Evolutionary conservation across 2,797 vertebrate species (phyloP).

Genomic region (Gobionotothen gibberifrons): DNA sequence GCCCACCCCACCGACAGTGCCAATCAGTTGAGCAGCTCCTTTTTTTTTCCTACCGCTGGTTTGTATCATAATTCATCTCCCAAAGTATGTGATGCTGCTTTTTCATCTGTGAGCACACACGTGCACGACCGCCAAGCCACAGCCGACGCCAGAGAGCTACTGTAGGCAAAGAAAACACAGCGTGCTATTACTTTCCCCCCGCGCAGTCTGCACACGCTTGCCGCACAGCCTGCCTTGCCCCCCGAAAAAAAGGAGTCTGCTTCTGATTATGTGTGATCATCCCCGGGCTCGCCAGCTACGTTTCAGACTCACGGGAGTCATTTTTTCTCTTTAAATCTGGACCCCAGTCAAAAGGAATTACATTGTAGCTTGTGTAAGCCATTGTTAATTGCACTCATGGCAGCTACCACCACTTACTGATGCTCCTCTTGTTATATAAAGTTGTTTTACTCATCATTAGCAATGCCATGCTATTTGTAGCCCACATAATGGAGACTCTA

Average conservation of each 20-base stretch:
- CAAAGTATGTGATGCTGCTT: conserved; percentile 73
- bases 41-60: conserved; percentile 60
- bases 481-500: conserved; percentile 27
- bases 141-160: conserved; percentile 80
- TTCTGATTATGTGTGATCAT: conserved; percentile 84
- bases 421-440: conserved; percentile 45
- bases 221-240: conserved; percentile 58
- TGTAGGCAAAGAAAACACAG: conserved; percentile 82
- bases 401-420: conserved; percentile 49
- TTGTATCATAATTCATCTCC: conserved; percentile 76
- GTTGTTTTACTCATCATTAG: conserved; percentile 20
- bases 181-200: conserved; percentile 73
- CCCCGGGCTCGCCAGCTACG: conserved; percentile 73
- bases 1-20: conserved; percentile 58
- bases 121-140: conserved; percentile 76
- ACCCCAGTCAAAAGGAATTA: conserved; percentile 72
- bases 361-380: conserved; percentile 69
- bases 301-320: conserved; percentile 72
- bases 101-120: conserved; percentile 79
- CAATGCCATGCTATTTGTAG: conserved; percentile 33
- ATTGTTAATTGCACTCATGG: conserved; percentile 72
- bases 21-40: conserved; percentile 61
- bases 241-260: conserved; percentile 71
- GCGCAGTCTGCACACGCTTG: conserved; percentile 62
- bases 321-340: conserved; percentile 58